These are phyloP conservation scores for Beroe ovata DNA, from an alignment of 37 sponge, comb jelly and placozoan genomes.

Conservation along the genomic window DNA sequence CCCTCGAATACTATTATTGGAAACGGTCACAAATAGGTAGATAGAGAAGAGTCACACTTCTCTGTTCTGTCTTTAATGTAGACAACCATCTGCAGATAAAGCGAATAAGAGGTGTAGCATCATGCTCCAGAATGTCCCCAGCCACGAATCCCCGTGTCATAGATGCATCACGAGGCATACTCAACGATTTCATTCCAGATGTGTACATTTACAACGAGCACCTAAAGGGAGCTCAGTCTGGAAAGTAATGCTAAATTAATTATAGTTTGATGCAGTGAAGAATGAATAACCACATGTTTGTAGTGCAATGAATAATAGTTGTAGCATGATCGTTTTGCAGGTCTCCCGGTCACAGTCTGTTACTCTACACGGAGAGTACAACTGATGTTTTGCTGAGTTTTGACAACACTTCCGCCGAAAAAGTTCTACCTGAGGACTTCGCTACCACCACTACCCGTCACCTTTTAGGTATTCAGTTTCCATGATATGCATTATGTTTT, in stretches of 20 bases:
- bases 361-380: conserved; percentile 84
- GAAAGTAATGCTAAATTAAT: too few species aligned
- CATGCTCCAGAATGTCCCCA: conserved; percentile 75
- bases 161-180: conserved; percentile 75
- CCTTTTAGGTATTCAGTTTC: conserved; percentile 77
- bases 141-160: conserved; percentile 84
- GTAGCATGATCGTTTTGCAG: too few species aligned
- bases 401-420: conserved; percentile 67
- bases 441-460: conserved; percentile 73
- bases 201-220: conserved; percentile 92
- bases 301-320: too few species aligned
- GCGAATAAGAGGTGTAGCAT: conserved; percentile 42
- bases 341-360: conserved; percentile 86
- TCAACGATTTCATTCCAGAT: conserved; percentile 88
- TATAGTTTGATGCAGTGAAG: too few species aligned
- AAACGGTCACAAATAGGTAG: too few species aligned
- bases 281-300: too few species aligned
- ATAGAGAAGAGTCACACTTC: background rate
- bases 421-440: conserved; percentile 86
- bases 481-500: too few species aligned
- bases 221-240: conserved; percentile 77
- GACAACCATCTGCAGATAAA: background rate
- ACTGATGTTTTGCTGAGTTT: conserved; percentile 74
- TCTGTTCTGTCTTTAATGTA: background rate
- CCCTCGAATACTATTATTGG: too few species aligned